Percentiles rank a stretch among this genome's conserved stretches.
Evolutionary conservation across 1,140 invertebrate species (phyloP).

Genomic region (Cydia amplana): DNA sequence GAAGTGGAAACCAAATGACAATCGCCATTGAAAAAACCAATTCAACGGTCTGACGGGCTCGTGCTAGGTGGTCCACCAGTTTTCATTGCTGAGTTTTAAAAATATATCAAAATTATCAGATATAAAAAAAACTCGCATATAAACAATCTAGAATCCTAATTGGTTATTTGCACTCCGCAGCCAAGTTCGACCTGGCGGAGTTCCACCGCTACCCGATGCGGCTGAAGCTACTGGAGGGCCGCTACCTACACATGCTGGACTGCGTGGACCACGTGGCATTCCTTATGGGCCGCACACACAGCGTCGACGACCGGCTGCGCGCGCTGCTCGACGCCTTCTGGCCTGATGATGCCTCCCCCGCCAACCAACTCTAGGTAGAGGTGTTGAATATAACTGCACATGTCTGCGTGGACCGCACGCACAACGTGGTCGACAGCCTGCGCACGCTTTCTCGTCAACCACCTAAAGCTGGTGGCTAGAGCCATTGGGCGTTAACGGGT

Average conservation of each 20-base stretch:
- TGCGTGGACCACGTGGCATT: conserved; percentile 70
- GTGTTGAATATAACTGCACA: not conserved
- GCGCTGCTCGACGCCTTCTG: conserved; percentile 68
- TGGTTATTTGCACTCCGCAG: conserved; percentile 39
- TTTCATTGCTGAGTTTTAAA: too few relatives aligned
- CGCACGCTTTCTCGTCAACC: conserved; percentile 57
- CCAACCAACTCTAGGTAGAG: not conserved
- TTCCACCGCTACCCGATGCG: conserved; percentile 69
- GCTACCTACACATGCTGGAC: conserved; percentile 69
- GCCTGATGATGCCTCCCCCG: conserved; percentile 49
- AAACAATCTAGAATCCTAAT: not conserved
- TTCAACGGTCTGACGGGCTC: too few relatives aligned
- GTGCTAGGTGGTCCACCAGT: too few relatives aligned
- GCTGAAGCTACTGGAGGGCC: conserved; percentile 60
- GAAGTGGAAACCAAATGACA: too few relatives aligned
- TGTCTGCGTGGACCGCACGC: conserved; percentile 55
- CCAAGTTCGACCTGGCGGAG: conserved; percentile 59
- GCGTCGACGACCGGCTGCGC: conserved; percentile 55
- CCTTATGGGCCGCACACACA: conserved; percentile 59
- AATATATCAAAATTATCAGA: too few relatives aligned
- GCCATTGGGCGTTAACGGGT: too few relatives aligned
- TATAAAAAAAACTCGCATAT: not conserved
- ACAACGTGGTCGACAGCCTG: conserved; percentile 52
- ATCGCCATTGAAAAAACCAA: too few relatives aligned
- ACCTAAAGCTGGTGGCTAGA: too few relatives aligned